Evolutionary conservation across 2,113 vertebrate genomes (phyloP), one percentile per base, ranked within the genome.

Genomic region (Oncorhynchus keta): DNA sequence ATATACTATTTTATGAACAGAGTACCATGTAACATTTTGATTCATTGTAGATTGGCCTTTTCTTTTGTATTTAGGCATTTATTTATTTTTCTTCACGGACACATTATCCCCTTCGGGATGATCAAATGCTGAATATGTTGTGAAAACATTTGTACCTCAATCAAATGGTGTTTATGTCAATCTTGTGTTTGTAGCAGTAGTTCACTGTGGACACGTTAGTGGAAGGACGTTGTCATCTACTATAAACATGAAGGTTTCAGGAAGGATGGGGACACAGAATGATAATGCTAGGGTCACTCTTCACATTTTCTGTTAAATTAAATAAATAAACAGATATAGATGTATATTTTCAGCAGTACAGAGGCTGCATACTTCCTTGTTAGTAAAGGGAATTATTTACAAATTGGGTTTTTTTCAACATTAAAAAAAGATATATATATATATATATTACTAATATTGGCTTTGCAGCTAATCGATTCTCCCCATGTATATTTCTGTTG

Each of bases 71-170:
- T 45, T 11, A 45, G 0, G 9, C 39, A 72, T 86, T 7, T 57
- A 4, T 87, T 78, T 82, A 48, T 77, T 79, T 13, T 72, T 82
- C 48, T 75, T 70, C 68, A 51, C 32, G 77, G 72, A 80, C 51
- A 55, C 14, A 14, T 81, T 73, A 14, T 72, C 72, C n/a, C 80
- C 57, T 76, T 2, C 81, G 77, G 83, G 74, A 72, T 55, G 5
- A 55, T 55, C 1, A 82, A 87, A 87, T 84, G 85, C 49, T 55
- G 16, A 70, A 75, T 79, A 73, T 67, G 78, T 76, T 84, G 83
- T 76, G n/a, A 89, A 84, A 84, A 83, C 80, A 81, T 86, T 85
- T 87, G 83, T 77, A 83, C 83, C 87, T 87, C 85, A 88, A 86
- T 87, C 88, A 82, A 83, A 89, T 83, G 79, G 72, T 83, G 84